A percentile compares a stretch with the other conserved stretches of the same genome.
phyloP scores from a whole-genome alignment of 2,888 invertebrate genomes.

The Drosophila anceps region DNA sequence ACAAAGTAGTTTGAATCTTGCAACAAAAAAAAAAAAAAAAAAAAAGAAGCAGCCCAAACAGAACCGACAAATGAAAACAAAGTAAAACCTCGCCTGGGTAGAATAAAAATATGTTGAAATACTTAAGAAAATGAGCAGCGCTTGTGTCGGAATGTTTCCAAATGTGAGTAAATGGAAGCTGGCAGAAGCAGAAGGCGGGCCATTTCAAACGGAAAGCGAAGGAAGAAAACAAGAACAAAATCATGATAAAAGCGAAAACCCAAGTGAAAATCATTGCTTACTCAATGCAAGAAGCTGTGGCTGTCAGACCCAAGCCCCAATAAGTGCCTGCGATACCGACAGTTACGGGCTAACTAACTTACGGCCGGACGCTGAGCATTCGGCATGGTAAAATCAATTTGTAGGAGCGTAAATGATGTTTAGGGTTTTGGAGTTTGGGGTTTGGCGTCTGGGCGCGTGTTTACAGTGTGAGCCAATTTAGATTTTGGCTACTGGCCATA shows the following conservation, averaged over 20 bases:
- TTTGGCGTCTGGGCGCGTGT: constrained; percentile 5
- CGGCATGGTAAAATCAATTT: constrained; percentile 45
- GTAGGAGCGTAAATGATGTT: constrained; percentile 32
- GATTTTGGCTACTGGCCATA: constrained; percentile 31
- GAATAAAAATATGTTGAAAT: constrained; percentile 67
- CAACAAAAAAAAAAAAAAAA: not conserved
- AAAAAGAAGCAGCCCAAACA: constrained; percentile 3
- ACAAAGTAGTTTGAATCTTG: constrained; percentile 69
- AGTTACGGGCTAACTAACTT: constrained; percentile 49
- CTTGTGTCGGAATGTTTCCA: constrained; percentile 13
- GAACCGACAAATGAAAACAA: constrained; percentile 28
- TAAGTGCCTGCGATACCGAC: constrained; percentile 16
- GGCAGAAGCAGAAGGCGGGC: not conserved
- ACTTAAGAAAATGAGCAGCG: constrained; percentile 66
- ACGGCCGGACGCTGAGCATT: constrained; percentile 17
- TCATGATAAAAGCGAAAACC: constrained; percentile 35
- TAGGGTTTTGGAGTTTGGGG: constrained; percentile 10
- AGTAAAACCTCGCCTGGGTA: constrained; percentile 46
- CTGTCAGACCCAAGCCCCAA: constrained; percentile 5
- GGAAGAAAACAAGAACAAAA: constrained; percentile 8
- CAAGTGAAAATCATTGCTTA: constrained; percentile 59
- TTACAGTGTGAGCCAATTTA: constrained; percentile 38
- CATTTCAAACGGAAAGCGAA: constrained; percentile 17
- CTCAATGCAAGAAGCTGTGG: constrained; percentile 31
- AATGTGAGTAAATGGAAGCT: not conserved